These are phyloP conservation scores for Ictalurus furcatus DNA, from an alignment of 2,113 vertebrate genomes.

Conservation along the genomic window DNA sequence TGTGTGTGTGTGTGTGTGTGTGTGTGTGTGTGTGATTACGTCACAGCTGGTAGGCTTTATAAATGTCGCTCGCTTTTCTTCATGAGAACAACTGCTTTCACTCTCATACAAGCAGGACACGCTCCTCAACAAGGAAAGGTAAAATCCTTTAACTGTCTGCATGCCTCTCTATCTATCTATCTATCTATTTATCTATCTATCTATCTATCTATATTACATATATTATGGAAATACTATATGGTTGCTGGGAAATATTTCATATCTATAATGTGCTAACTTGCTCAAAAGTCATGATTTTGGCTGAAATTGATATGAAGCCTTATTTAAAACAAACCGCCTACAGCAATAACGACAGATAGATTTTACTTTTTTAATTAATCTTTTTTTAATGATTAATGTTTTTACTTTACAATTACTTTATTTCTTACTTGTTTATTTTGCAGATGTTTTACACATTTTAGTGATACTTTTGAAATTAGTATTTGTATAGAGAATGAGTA, in stretches of 20 bases:
- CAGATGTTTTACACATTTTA: background rate
- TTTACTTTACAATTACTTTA: background rate
- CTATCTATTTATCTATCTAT: background rate
- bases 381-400: background rate
- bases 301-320: background rate
- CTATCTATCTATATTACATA: background rate
- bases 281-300: background rate
- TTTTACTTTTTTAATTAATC: background rate
- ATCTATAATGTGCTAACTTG: background rate
- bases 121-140: slow-evolving; percentile 34
- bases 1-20: slow-evolving; percentile 9
- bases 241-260: background rate
- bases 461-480: background rate
- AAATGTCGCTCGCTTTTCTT: slow-evolving; percentile 40
- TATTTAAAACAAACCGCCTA: background rate
- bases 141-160: background rate
- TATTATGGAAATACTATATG: background rate
- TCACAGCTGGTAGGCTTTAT: slow-evolving; percentile 50
- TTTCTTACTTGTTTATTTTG: background rate
- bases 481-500: background rate
- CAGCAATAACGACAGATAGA: background rate
- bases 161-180: background rate
- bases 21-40: slow-evolving; percentile 35
- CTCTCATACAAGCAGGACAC: slow-evolving; percentile 24
- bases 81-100: slow-evolving; percentile 44